These are phyloP conservation scores for Graptemys geographica DNA, from an alignment of 2,797 vertebrate genomes.

Conservation along the genomic window DNA sequence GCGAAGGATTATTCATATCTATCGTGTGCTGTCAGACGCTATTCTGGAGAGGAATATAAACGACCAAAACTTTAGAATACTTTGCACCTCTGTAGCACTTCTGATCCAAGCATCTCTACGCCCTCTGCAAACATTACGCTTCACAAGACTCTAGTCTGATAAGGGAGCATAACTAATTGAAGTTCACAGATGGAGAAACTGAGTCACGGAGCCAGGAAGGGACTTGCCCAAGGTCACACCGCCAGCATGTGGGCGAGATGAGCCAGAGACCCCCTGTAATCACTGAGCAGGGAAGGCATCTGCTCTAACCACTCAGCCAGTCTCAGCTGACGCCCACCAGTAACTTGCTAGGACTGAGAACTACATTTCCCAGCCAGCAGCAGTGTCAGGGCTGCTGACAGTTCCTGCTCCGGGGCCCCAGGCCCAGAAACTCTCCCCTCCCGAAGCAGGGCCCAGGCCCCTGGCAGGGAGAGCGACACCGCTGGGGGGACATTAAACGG, in stretches of 20 bases:
- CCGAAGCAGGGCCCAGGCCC: not conserved
- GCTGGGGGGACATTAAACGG: not conserved
- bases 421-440: not conserved
- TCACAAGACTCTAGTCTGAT: not conserved
- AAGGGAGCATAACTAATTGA: not conserved
- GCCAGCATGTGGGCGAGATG: not conserved
- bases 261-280: too few species aligned
- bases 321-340: too few species aligned
- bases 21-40: not conserved
- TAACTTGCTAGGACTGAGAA: not conserved
- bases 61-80: too few species aligned
- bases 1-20: not conserved
- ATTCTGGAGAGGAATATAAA: not conserved
- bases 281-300: not conserved
- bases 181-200: not conserved
- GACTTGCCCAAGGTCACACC: not conserved
- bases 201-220: not conserved
- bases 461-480: rapidly evolving
- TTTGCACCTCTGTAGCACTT: not conserved
- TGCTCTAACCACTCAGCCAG: not conserved
- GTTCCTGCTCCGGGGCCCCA: not conserved
- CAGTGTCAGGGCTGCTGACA: not conserved
- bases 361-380: conserved; percentile 72
- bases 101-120: not conserved
- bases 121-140: not conserved